Percentiles rank a stretch among this genome's conserved stretches.
phyloP scores from a whole-genome alignment of 2,797 vertebrate genomes.

The Rhynchotus rufescens region DNA sequence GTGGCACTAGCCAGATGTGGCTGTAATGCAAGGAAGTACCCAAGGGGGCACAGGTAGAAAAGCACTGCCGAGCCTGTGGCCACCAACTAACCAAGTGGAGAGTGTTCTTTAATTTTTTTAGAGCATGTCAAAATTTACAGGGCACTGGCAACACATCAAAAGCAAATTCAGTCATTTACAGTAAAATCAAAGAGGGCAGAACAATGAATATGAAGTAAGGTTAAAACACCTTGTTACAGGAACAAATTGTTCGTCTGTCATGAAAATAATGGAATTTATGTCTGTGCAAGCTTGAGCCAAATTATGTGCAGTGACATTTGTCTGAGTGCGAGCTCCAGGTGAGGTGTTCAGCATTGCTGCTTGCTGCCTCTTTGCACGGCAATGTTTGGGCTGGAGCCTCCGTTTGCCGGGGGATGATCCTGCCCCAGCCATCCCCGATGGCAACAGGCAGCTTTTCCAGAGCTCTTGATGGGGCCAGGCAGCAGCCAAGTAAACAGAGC shows the following conservation, averaged over 20 bases:
- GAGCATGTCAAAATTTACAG: conserved; percentile 62
- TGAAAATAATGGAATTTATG: conserved; percentile 62
- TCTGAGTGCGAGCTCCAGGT: neutral
- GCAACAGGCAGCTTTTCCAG: no score
- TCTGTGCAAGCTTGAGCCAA: conserved; percentile 18
- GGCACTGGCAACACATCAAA: conserved; percentile 74
- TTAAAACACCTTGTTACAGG: conserved; percentile 74
- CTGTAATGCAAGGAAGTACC: neutral
- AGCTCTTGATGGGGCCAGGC: neutral
- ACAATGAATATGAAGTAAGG: conserved; percentile 70
- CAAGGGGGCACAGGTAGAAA: no score
- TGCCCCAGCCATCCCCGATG: no score
- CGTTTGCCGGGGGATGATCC: no score
- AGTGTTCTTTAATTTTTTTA: conserved; percentile 27
- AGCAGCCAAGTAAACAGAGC: neutral
- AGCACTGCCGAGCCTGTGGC: conserved; percentile 14
- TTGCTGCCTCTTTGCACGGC: neutral
- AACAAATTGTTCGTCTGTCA: conserved; percentile 71
- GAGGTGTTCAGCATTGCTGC: neutral
- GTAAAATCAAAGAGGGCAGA: conserved; percentile 75
- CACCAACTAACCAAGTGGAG: neutral
- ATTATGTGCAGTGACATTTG: conserved; percentile 19
- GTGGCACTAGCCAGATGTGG: neutral
- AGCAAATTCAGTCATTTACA: conserved; percentile 72
- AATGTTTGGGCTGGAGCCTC: neutral